Evolutionary conservation across 2,888 invertebrate genomes (phyloP), one percentile per base, ranked within the genome.

Genomic region (Melanophora roralis): DNA sequence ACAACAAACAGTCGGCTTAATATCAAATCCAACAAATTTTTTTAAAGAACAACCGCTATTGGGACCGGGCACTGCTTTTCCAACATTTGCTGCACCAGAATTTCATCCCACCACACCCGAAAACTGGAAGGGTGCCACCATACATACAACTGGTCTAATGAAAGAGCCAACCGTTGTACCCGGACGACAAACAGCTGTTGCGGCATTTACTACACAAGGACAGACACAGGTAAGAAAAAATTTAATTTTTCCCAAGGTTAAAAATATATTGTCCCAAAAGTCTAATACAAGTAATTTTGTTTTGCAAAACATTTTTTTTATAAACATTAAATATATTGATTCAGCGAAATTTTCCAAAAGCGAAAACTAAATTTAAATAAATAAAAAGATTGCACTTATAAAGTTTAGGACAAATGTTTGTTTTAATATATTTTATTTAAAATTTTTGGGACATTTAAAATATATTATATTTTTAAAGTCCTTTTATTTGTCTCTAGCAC

Each of bases 141-240:
- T 89, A 79, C 89, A 89, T 86, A 86, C 88, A 80, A 87, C 92
- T 16, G 92, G 92, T 4, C 91, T 93, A 89, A 92, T 92, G 91
- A 93, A 93, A 87, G 93, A 93, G 73, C 91, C 93, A 84, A 86
- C 89, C 82, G 91, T 92, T 0, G 91, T 92, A 1, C 85, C 89
- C 76, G 88, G 89, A 81, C 89, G 90, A 83, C 90, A 89, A 86
- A 89, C 89, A 60, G 87, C 89, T 77, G 88, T 89, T 55, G 87
- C 89, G 82, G 87, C 89, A 83, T 90, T 90, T 83, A 86, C 89
- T 79, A 85, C 88, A 82, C 86, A 88, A 83, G 89, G 88, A 85
- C 89, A 89, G 83, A 87, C 87, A 80, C 90, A 89, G 88, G 89
- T 89, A 83, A 86, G 86, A 83, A 3, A 9, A 38, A 45, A 16